Evolutionary conservation across 2,113 vertebrate species (phyloP), one percentile per base, ranked within the genome.

Genomic region (Anseranas semipalmata): DNA sequence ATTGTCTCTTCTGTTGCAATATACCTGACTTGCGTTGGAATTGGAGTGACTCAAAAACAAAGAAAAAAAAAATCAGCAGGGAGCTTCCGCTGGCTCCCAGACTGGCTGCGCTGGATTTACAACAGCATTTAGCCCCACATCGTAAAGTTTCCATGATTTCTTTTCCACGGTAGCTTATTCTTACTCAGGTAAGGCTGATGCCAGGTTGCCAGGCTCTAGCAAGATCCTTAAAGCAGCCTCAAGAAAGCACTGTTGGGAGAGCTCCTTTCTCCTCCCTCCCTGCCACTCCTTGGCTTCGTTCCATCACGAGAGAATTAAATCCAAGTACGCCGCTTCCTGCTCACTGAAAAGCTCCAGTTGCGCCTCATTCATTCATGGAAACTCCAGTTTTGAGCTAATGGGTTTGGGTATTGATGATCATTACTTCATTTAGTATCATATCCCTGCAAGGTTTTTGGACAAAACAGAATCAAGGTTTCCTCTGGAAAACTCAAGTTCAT

Each of bases 1-100:
- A n/a, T 19, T 25, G 16, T 13, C 33, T 79, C 60, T 53, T 62
- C 21, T 62, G 27, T 45, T 55, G n/a, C n/a, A 70, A 39, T 52
- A 20, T 43, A 55, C 52, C 37, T 20, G 15, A n/a, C 63, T 79
- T 41, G 30, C 46, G 41, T 60, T 52, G 48, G 43, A 32, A 33
- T 48, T 60, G 28, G 84, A 65, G 32, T 43, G 43, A 27, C 52
- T 37, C 43, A 66, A 41, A 63, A 43, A 3, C 28, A 15, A 63
- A 46, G 12, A 0, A 8, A 72, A 89, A 41, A 50, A 48, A 7
- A 2, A 41, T 10, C 2, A 1, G 19, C 4, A 3, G 28, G 10
- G 28, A 68, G 2, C 0, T n/a, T 46, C 46, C 39, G 20, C 39
- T 43, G n/a, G 56, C 27, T 79, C 60, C 52, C 15, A 67, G 58